phyloP scores from a whole-genome alignment of 1,140 invertebrate species.

The Proales similis region DNA sequence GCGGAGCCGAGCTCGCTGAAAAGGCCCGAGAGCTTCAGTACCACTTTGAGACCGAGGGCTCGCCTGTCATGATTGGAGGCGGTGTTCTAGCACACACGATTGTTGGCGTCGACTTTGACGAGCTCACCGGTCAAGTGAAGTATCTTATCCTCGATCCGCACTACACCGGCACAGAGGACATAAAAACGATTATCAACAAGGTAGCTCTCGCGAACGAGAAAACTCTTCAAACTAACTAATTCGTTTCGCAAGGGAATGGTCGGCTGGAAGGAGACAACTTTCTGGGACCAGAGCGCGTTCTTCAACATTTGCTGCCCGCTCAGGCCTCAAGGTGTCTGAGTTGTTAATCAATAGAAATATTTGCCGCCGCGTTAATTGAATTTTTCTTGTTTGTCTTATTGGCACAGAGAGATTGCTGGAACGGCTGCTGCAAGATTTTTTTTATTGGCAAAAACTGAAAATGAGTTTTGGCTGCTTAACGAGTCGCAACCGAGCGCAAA shows the following conservation, averaged over 20 bases:
- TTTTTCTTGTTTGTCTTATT: too few relatives aligned
- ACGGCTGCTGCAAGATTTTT: too few relatives aligned
- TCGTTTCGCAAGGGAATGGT: constrained; percentile 5
- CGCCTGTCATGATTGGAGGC: constrained; percentile 97
- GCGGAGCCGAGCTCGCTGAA: constrained; percentile 71
- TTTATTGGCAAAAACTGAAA: too few relatives aligned
- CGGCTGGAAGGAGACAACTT: constrained; percentile 19
- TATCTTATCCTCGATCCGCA: constrained; percentile 96
- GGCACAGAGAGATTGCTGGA: too few relatives aligned
- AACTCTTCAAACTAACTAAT: neutral
- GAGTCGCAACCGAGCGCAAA: too few relatives aligned
- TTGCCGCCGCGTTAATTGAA: neutral
- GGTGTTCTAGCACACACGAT: constrained; percentile 96
- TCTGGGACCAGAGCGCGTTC: constrained; percentile 33
- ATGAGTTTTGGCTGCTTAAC: too few relatives aligned
- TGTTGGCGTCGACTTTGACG: constrained; percentile 80
- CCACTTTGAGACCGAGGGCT: constrained; percentile 86
- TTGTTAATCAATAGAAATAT: too few relatives aligned
- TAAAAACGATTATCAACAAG: constrained; percentile 55
- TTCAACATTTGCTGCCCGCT: constrained; percentile 36
- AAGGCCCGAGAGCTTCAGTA: constrained; percentile 71
- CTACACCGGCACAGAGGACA: constrained; percentile 70
- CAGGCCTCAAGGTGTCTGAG: constrained; percentile 13
- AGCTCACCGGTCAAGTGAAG: constrained; percentile 65
- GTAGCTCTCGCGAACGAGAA: constrained; percentile 39